Evolutionary conservation across 2,113 vertebrate species (phyloP).

Genomic region (Cacatua alba): DNA sequence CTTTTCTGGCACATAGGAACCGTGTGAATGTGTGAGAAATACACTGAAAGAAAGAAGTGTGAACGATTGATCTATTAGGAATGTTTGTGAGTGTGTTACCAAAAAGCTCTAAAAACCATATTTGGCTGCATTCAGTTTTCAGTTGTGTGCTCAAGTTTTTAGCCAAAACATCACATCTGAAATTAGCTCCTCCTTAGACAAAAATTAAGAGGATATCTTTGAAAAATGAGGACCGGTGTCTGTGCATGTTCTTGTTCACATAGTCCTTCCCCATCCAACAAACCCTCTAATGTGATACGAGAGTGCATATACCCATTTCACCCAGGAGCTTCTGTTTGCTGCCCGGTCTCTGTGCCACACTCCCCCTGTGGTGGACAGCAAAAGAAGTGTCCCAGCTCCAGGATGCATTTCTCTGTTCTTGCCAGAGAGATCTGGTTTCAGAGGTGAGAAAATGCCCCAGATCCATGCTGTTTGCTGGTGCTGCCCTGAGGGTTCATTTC

Average conservation of each 20-base stretch:
- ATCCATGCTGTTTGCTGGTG: not conserved
- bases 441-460: not conserved
- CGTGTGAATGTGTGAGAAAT: not conserved
- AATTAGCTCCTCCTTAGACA: not conserved
- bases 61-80: not conserved
- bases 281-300: too few relatives aligned
- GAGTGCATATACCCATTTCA: accelerated
- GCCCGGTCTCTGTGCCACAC: not conserved
- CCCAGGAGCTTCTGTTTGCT: not conserved
- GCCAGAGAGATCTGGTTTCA: not conserved
- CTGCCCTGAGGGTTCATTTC: not conserved
- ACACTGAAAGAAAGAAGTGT: not conserved
- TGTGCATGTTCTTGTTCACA: not conserved
- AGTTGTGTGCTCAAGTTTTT: not conserved
- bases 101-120: not conserved
- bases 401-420: not conserved
- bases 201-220: not conserved
- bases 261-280: not conserved
- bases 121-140: not conserved
- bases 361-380: not conserved
- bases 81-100: not conserved
- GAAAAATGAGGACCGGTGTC: not conserved
- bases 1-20: not conserved
- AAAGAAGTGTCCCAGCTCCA: not conserved
- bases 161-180: not conserved